Base-by-base conservation (phyloP, 1,140 invertebrate genomes). In the Schlechtendalia chinensis region DNA sequence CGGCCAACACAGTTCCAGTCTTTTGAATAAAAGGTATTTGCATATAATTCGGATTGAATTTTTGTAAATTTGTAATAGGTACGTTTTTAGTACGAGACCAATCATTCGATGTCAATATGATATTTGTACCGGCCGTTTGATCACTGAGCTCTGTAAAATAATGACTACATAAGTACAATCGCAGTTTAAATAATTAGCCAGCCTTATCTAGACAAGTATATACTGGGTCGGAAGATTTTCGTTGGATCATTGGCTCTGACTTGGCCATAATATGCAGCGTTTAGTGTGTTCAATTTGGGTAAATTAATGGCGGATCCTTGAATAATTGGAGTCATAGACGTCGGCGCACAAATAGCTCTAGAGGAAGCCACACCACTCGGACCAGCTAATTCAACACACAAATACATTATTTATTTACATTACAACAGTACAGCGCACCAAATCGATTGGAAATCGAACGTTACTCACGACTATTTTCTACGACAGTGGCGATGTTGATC, bases 1-100 rank as follows among this genome's bases (percentile, higher is more conserved):
- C 27, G 27, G 74, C 24, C 19, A 77, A 29, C 1, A 63, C 32
- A 19, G 58, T 47, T 10, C 22, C 22, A 50, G 58, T 1, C 17
- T 63, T 79, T 79, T 63, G 75, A 17, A 79, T 59, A 0, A 77
- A 58, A 17, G 74, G 58, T 79, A 79, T 79, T 79, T 79, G 75
- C 75, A 79, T 79, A 63, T 61, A 77, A 45, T 77, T 77, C 12
- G 19, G 11, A 27, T 59, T 59, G 10, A 77, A 16, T 61, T 77
- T 77, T 77, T 45, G 56, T 79, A 79, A 29, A 63, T 8, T 79
- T 24, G 75, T 50, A 8, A 79, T 59, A 6, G 75, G 75, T 5
- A 79, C 58, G 27, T 63, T 79, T 61, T 79, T 79, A 47, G n/a
- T 50, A 1, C 58, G 58, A 2, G 74, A 22, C 50, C 71, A 56